Evolutionary conservation across 2,888 invertebrate species (phyloP), one percentile per base, ranked within the genome.

Genomic region (Norana najaformis): DNA sequence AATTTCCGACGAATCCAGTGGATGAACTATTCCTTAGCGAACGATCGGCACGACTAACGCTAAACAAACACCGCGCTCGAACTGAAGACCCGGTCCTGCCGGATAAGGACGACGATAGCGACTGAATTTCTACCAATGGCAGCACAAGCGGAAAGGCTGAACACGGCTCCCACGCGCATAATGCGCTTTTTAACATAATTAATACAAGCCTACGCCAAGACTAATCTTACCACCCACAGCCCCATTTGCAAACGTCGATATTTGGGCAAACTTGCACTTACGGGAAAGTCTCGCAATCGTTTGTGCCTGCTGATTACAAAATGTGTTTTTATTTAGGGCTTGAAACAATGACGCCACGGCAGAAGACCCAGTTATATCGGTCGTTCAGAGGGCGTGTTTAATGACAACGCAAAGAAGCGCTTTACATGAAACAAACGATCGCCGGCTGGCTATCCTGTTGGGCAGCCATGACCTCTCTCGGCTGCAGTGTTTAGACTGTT

Each of bases 1-100:
- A 69, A 69, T 69, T 69, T 69, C 69, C 69, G 69, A 69, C 69
- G 69, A 69, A n/a, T 69, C 69, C 69, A 69, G n/a, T 69, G 69
- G n/a, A 69, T n/a, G 69, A 69, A 69, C 69, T 30, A n/a, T 69
- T 69, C 69, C 30, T n/a, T n/a, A 69, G 69, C 69, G n/a, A 69
- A 69, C 69, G 47, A 47, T 47, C 20, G 47, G 23, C 3, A 47
- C 47, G 69, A 69, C 69, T 69, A n/a, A 69, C 69, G 69, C n/a
- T 69, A 69, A 69, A 69, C 69, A 69, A 69, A 69, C 69, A 69
- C 69, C 69, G 69, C 69, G 69, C 69, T 69, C 69, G 30, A 11
- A n/a, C 69, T 69, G 69, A 69, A 69, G 30, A 69, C 69, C 69
- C 69, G 69, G 69, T n/a, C 69, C 69, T n/a, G 69, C 69, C 69